Evolutionary conservation across 2,113 vertebrate species (phyloP).

Genomic region (Sylvia atricapilla): DNA sequence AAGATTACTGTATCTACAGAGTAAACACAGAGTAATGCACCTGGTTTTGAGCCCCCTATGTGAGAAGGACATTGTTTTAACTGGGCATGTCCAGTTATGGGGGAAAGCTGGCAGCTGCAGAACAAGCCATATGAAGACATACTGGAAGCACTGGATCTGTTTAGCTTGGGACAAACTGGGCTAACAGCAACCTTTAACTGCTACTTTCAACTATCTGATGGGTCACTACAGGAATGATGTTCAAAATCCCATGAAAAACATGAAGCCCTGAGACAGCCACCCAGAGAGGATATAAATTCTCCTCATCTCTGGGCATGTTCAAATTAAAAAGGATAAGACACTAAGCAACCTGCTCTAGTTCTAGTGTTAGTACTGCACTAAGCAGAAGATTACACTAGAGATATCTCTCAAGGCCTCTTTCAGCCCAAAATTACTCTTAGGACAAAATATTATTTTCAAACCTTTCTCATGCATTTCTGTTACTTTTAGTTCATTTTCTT

Average conservation of each 20-base stretch:
- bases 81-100: not conserved
- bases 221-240: fast-evolving
- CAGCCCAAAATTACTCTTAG: not conserved
- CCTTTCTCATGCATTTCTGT: not conserved
- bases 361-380: not conserved
- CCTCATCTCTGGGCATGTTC: not conserved
- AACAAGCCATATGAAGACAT: not conserved
- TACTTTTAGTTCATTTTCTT: not conserved
- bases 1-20: not conserved
- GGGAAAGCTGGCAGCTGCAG: not conserved
- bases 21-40: not conserved
- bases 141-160: not conserved
- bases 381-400: not conserved
- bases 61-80: not conserved
- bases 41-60: not conserved
- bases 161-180: not conserved
- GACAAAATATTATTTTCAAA: not conserved
- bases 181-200: not conserved
- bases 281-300: not conserved
- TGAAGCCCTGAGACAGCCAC: not conserved
- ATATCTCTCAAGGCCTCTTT: not conserved
- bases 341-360: not conserved
- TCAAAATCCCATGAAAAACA: not conserved
- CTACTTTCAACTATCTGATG: not conserved
- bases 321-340: not conserved